Evolutionary conservation across 2,113 vertebrate species (phyloP).

Genomic region (Calyptomena viridis): DNA sequence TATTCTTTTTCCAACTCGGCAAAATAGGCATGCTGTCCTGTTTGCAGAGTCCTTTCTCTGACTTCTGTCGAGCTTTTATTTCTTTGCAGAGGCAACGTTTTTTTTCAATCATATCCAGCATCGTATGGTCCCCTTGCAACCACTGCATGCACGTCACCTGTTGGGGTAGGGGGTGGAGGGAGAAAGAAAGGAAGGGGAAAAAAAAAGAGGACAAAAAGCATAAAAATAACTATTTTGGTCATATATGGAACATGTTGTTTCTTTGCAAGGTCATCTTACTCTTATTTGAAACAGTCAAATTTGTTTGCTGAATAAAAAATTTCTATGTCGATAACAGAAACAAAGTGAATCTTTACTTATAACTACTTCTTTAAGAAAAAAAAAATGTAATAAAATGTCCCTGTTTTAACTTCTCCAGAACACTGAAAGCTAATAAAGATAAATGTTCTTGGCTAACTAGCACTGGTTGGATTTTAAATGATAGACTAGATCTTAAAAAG

Average conservation of each 20-base stretch:
- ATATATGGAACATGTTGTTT: background rate
- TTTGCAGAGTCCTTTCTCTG: slow-evolving; percentile 92
- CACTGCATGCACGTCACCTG: slow-evolving; percentile 90
- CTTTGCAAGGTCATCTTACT: background rate
- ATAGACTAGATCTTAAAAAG: slow-evolving; percentile 8
- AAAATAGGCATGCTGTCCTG: slow-evolving; percentile 96
- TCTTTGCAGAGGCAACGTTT: slow-evolving; percentile 94
- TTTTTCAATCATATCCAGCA: slow-evolving; percentile 98
- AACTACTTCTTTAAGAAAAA: background rate
- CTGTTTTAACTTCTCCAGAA: background rate
- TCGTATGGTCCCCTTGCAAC: slow-evolving; percentile 91
- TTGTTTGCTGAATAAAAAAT: background rate
- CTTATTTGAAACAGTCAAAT: background rate
- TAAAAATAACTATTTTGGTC: slow-evolving; percentile 13
- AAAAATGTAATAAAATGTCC: background rate
- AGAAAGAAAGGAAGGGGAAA: background rate
- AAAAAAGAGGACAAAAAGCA: background rate
- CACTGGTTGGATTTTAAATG: background rate
- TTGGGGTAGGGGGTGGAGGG: background rate
- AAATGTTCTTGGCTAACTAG: background rate
- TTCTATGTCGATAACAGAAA: background rate
- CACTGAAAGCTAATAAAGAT: background rate
- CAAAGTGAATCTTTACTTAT: background rate
- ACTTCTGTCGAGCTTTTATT: slow-evolving; percentile 91
- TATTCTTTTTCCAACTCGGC: slow-evolving; percentile 93